Percentiles rank a stretch among this genome's conserved stretches.
Conservation (phyloP, 2,797 vertebrate species). For the Smutsia temminckii region DNA sequence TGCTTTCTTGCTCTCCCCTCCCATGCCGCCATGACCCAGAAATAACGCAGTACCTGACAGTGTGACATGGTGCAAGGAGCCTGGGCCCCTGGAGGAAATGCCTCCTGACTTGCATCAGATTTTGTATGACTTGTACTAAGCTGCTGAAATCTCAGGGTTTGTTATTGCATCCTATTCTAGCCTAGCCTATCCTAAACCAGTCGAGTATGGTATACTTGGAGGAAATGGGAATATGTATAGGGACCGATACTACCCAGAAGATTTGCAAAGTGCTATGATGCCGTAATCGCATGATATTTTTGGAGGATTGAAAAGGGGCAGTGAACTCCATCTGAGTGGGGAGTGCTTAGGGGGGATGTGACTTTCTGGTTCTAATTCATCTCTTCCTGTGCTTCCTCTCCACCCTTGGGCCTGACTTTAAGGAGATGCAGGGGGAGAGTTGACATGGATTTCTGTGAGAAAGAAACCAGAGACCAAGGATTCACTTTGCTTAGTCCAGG, state of each 20-base stretch:
- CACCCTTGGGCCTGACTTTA: background rate
- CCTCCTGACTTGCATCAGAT: background rate
- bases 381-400: background rate
- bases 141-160: conserved; percentile 1
- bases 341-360: background rate
- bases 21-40: background rate
- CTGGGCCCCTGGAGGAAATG: background rate
- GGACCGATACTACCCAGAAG: background rate
- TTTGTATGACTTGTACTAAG: background rate
- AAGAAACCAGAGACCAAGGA: background rate
- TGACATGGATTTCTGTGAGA: background rate
- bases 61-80: background rate
- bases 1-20: background rate
- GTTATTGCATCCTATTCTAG: background rate
- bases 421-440: background rate
- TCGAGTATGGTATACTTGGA: background rate
- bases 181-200: background rate
- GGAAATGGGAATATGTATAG: background rate
- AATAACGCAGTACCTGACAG: background rate
- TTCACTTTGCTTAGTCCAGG: background rate
- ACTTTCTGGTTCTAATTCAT: background rate
- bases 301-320: background rate
- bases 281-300: background rate
- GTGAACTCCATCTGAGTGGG: background rate
- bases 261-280: background rate